Evolutionary conservation across 2,113 vertebrate genomes (phyloP).

Genomic region (Colistium nudipinnis): DNA sequence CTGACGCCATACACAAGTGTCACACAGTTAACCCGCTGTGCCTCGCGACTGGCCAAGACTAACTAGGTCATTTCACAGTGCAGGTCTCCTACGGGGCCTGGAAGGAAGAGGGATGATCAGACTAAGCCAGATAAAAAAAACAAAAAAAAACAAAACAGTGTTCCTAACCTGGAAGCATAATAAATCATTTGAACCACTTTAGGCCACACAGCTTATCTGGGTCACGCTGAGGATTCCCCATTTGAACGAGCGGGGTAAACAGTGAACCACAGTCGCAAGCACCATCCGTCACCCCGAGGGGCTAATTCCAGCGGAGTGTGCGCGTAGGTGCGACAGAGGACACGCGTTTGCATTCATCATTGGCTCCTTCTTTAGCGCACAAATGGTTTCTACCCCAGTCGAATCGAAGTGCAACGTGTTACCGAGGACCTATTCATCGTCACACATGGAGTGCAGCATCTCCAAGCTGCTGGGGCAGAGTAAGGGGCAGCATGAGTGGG

Average conservation of each 20-base stretch:
- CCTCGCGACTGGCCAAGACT: not conserved
- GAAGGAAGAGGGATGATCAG: slow-evolving; percentile 21
- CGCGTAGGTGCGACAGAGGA: not conserved
- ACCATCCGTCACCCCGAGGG: slow-evolving; percentile 24
- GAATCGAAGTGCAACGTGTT: slow-evolving; percentile 40
- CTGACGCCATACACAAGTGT: not conserved
- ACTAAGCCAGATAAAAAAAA: slow-evolving; percentile 1
- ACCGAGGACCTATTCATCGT: slow-evolving; percentile 61
- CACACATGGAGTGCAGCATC: slow-evolving; percentile 48
- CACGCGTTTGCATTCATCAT: slow-evolving; percentile 38
- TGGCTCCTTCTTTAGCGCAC: slow-evolving; percentile 16
- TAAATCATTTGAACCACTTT: slow-evolving; percentile 49
- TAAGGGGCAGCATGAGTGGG: slow-evolving; percentile 51
- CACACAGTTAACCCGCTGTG: slow-evolving; percentile 19
- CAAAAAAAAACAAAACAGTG: slow-evolving; percentile 30
- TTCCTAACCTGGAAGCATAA: slow-evolving; percentile 14
- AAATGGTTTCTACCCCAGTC: slow-evolving; percentile 14
- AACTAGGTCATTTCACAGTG: slow-evolving; percentile 45
- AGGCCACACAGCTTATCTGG: slow-evolving; percentile 50
- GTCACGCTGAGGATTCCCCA: slow-evolving; percentile 46
- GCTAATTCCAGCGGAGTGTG: not conserved
- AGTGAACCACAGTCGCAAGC: slow-evolving; percentile 19
- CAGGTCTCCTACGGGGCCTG: slow-evolving; percentile 16
- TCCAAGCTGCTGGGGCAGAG: slow-evolving; percentile 61
- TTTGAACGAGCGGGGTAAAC: slow-evolving; percentile 44